These are phyloP conservation scores for Cydia amplana DNA, from an alignment of 1,140 invertebrate species.

Conservation along the genomic window DNA sequence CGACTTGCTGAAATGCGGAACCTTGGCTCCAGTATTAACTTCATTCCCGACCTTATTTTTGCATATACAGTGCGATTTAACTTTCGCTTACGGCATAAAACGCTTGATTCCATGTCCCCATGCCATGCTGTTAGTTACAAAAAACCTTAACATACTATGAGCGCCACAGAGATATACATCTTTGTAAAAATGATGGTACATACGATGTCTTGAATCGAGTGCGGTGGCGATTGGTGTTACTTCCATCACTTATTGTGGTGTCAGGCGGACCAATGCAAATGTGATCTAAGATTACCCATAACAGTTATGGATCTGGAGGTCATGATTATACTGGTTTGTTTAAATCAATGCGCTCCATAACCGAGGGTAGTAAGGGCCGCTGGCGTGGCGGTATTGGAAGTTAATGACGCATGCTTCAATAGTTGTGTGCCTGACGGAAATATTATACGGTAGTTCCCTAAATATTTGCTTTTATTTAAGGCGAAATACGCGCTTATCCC, in stretches of 20 bases:
- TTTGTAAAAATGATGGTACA: not conserved
- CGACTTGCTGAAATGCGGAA: not conserved
- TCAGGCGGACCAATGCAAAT: not conserved
- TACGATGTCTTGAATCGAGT: constrained; percentile 29
- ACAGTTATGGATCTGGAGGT: not conserved
- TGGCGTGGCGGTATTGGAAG: constrained; percentile 45
- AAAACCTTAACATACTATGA: not conserved
- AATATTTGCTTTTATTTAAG: too few species aligned
- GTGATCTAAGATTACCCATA: not conserved
- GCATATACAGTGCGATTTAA: constrained; percentile 50
- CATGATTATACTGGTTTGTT: not conserved
- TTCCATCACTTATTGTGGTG: not conserved
- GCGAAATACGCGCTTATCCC: too few species aligned
- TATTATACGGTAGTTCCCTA: constrained; percentile 18
- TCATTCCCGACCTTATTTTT: constrained; percentile 50
- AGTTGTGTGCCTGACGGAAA: constrained; percentile 40
- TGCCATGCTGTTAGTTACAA: not conserved
- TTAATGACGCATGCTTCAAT: constrained; percentile 42
- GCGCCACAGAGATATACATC: not conserved
- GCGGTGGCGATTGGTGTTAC: constrained; percentile 12
- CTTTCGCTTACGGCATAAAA: constrained; percentile 50
- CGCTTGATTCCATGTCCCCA: constrained; percentile 42
- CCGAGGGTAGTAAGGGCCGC: constrained; percentile 13
- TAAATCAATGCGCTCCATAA: not conserved
- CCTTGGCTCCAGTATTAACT: constrained; percentile 32